These are phyloP conservation scores for Lithobates sylvaticus DNA, from an alignment of 2,797 vertebrate genomes.

Conservation along the genomic window DNA sequence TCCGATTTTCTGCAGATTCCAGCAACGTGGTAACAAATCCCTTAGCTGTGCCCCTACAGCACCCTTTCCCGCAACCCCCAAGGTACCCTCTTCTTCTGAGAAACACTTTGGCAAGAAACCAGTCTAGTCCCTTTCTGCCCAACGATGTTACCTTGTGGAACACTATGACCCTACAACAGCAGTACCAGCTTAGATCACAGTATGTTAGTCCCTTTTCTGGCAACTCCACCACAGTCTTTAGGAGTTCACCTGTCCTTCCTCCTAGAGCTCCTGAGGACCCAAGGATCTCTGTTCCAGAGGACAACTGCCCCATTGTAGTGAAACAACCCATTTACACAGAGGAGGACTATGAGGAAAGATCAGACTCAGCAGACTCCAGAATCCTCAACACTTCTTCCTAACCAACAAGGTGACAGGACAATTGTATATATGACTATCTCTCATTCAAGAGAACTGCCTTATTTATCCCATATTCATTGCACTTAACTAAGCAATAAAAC, in stretches of 20 bases:
- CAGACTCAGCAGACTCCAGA: slow-evolving; percentile 94
- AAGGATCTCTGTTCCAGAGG: slow-evolving; percentile 86
- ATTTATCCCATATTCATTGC: slow-evolving; percentile 65
- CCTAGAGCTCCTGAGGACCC: slow-evolving; percentile 85
- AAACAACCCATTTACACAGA: slow-evolving; percentile 92
- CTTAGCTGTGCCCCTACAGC: slow-evolving; percentile 88
- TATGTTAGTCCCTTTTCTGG: slow-evolving; percentile 90
- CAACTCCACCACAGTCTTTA: slow-evolving; percentile 83
- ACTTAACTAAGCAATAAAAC: slow-evolving; percentile 37
- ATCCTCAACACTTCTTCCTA: slow-evolving; percentile 91
- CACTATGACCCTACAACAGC: slow-evolving; percentile 96
- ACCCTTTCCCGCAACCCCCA: slow-evolving; percentile 89
- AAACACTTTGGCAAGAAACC: slow-evolving; percentile 90
- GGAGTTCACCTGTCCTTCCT: slow-evolving; percentile 86
- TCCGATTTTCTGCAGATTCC: slow-evolving; percentile 88
- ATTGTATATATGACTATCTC: background rate
- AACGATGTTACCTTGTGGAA: slow-evolving; percentile 96
- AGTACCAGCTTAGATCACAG: slow-evolving; percentile 95
- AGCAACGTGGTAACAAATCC: slow-evolving; percentile 80
- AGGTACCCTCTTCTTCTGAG: slow-evolving; percentile 95
- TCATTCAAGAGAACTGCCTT: slow-evolving; percentile 63
- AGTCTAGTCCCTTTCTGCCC: slow-evolving; percentile 88
- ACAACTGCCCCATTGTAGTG: slow-evolving; percentile 83
- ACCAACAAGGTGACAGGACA: slow-evolving; percentile 11
- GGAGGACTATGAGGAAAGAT: slow-evolving; percentile 94